Conservation (phyloP, 2,888 invertebrate genomes). For the Uropetala carovei region DNA sequence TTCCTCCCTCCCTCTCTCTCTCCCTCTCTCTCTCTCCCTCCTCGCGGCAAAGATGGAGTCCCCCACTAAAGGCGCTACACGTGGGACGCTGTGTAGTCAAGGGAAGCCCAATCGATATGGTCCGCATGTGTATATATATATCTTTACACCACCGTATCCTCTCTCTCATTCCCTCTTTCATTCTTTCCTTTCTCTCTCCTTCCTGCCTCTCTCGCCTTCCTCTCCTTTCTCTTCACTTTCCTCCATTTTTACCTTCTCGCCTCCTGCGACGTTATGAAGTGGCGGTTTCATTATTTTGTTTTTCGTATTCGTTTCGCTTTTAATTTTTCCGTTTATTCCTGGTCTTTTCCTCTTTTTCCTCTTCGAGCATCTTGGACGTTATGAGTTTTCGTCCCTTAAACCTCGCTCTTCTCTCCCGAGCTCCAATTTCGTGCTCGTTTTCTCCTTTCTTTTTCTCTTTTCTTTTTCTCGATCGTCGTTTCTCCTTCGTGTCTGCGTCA, state of each 20-base stretch:
- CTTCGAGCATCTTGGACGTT: too few species aligned
- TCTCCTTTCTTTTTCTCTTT: neutral
- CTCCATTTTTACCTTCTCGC: neutral
- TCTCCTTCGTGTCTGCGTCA: neutral
- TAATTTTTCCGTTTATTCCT: neutral
- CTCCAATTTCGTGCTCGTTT: neutral
- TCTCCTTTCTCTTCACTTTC: neutral
- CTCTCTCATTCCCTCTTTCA: neutral
- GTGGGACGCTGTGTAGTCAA: constrained; percentile 57
- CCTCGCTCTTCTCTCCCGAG: neutral
- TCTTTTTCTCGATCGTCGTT: neutral
- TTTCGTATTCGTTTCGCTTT: neutral
- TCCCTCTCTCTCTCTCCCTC: neutral
- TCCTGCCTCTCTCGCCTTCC: too few species aligned
- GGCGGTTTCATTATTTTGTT: neutral
- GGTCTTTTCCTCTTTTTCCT: too few species aligned
- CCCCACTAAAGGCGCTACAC: constrained; percentile 43
- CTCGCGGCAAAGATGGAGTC: constrained; percentile 49
- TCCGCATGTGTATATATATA: constrained; percentile 61
- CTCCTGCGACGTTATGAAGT: neutral
- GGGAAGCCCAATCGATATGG: constrained; percentile 53
- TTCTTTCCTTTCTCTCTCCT: neutral
- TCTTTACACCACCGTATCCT: constrained; percentile 54
- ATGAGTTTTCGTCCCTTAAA: too few species aligned
- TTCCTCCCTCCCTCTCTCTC: neutral